phyloP scores from a whole-genome alignment of 2,797 vertebrate genomes.

The Squalus acanthias region DNA sequence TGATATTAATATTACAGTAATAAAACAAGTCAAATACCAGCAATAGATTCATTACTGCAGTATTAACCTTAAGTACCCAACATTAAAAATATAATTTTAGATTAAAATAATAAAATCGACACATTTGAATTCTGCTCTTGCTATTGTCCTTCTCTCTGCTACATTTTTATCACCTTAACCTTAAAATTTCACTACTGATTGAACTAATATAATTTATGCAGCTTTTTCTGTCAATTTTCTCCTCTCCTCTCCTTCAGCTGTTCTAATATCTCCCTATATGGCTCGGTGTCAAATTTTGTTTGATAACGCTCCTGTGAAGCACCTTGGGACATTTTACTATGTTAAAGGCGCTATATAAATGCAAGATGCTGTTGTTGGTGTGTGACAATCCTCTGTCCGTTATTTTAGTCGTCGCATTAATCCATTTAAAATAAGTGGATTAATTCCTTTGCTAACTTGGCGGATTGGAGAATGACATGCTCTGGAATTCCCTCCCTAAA shows the following conservation, averaged over 20 bases:
- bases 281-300: no score
- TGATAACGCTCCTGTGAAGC: no score
- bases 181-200: not conserved
- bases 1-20: not conserved
- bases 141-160: not conserved
- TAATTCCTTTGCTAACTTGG: not conserved
- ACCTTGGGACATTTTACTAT: no score
- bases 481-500: no score
- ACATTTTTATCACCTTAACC: not conserved
- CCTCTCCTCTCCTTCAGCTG: not conserved
- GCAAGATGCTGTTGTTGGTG: not conserved
- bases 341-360: not conserved
- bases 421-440: not conserved
- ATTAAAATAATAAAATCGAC: not conserved
- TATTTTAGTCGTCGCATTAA: not conserved
- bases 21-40: not conserved
- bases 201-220: not conserved
- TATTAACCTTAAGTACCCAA: not conserved
- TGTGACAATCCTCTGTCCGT: not conserved
- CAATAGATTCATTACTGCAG: not conserved
- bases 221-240: not conserved
- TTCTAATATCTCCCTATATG: no score
- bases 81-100: not conserved
- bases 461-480: not conserved
- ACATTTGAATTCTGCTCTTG: not conserved